Evolutionary conservation across 92 coral and sea anemone species (phyloP), one percentile per base, ranked within the genome.

Genomic region (Galaxea fascicularis): DNA sequence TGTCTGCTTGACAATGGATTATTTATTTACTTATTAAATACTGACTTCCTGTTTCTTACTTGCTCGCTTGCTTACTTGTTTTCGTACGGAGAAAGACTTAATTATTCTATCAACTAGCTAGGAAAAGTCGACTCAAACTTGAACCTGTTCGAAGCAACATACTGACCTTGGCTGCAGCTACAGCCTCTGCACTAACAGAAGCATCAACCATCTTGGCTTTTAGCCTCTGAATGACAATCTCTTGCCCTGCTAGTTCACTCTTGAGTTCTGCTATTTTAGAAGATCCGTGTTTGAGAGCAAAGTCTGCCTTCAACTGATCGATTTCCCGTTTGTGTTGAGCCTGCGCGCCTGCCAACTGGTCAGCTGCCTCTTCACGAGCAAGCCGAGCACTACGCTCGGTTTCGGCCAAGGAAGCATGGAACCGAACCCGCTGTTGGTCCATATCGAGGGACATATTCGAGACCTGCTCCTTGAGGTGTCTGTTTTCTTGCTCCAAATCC

Each of bases 341-440:
- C 88, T 89, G 91, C 73, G 91, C 76, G 68, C 89, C 89, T 53
- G 91, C 89, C 51, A 96, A 41, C 91, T 91, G 94, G 76, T 96
- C 99, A 87, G 98, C 97, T 79, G 98, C 87, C 29, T 93, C 99
- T 60, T 96, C 99, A 17, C 94, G 97, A 57, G 89, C 87, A 65
- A 95, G 98, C 58, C 99, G 83, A 20, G 94, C 84, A 62, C 86
- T 88, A 21, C 98, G 97, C 82, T 96, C 99, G 18, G 94, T 92
- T 74, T 96, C 99, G 4, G 99, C 98, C 54, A 94, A 86, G 27
- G 97, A 96, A 20, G 95, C 99, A 89, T 96, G 99, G 85, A 87
- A 91, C 80, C 99, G 90, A 63, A 94, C 94, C 22, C 98, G 92
- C 58, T 92, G 95, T 87, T 96, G 99, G 49, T 96, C 99, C 78